Percentiles rank a stretch among this genome's conserved stretches.
These are phyloP conservation scores for Rhopalosiphum maidis DNA, from an alignment of 1,140 invertebrate species.

Conservation along the genomic window DNA sequence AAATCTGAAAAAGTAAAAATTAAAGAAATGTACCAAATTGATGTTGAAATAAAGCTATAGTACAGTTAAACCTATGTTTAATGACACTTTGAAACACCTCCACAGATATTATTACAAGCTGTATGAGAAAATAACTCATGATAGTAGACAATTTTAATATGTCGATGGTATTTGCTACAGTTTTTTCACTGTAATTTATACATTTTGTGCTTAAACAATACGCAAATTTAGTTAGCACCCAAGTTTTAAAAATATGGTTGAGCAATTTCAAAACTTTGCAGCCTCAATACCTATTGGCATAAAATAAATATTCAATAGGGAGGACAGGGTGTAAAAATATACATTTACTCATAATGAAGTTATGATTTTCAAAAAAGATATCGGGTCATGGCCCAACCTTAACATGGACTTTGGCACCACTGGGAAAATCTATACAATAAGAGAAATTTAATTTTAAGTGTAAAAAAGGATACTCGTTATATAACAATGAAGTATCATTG, in stretches of 20 bases:
- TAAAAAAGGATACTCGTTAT: slow-evolving; percentile 81
- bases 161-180: background rate
- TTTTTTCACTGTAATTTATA: background rate
- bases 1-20: slow-evolving; percentile 67
- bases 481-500: slow-evolving; percentile 70
- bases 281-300: too few relatives aligned
- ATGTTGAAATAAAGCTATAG: background rate
- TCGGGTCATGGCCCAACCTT: too few relatives aligned
- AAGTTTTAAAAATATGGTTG: too few relatives aligned
- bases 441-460: background rate
- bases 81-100: background rate
- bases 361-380: too few relatives aligned
- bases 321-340: too few relatives aligned
- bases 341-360: too few relatives aligned
- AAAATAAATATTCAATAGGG: too few relatives aligned
- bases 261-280: too few relatives aligned
- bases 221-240: background rate
- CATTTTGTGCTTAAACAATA: background rate
- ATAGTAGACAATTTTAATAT: background rate
- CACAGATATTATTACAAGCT: background rate
- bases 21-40: slow-evolving; percentile 23
- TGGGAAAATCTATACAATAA: background rate
- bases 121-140: background rate
- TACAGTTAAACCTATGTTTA: background rate
- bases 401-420: too few relatives aligned